A percentile compares a stretch with the other conserved stretches of the same genome.
These are phyloP conservation scores for Cheilosia vulpina DNA, from an alignment of 2,888 invertebrate species.

Conservation along the genomic window DNA sequence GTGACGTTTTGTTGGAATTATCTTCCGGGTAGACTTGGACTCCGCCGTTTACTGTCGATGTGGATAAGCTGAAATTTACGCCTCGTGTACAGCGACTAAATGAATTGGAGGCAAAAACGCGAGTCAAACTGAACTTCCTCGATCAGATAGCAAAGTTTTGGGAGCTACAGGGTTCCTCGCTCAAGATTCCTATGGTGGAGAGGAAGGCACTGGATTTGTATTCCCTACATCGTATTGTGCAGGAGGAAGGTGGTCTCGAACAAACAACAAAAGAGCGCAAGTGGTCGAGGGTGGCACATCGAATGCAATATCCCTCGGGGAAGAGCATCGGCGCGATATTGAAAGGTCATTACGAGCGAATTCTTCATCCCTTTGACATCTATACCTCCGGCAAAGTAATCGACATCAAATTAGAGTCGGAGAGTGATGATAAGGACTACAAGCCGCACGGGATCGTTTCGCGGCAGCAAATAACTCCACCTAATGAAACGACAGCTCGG, in stretches of 20 bases:
- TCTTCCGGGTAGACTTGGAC: slow-evolving; percentile 78
- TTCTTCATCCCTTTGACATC: slow-evolving; percentile 96
- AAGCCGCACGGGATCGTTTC: slow-evolving; percentile 90
- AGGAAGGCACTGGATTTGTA: slow-evolving; percentile 96
- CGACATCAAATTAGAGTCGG: slow-evolving; percentile 80
- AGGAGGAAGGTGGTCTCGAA: slow-evolving; percentile 94
- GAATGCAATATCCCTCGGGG: slow-evolving; percentile 94
- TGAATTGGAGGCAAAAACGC: slow-evolving; percentile 98
- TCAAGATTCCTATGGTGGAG: slow-evolving; percentile 97
- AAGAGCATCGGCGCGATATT: slow-evolving; percentile 94
- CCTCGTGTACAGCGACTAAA: slow-evolving; percentile 98
- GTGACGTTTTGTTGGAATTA: not conserved
- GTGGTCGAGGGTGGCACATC: slow-evolving; percentile 95
- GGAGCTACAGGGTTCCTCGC: slow-evolving; percentile 96
- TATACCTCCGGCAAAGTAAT: slow-evolving; percentile 92
- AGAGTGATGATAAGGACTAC: slow-evolving; percentile 87
- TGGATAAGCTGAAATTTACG: slow-evolving; percentile 96
- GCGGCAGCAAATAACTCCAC: slow-evolving; percentile 88
- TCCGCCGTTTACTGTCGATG: slow-evolving; percentile 96
- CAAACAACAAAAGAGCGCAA: slow-evolving; percentile 93
- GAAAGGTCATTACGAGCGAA: slow-evolving; percentile 96
- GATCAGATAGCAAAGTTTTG: slow-evolving; percentile 99
- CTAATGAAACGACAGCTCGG: slow-evolving; percentile 86
- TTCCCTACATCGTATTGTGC: slow-evolving; percentile 93
- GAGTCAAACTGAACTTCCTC: slow-evolving; percentile 97